These are phyloP conservation scores for Neopipo cinnamomea DNA, from an alignment of 2,113 vertebrate species.

Conservation along the genomic window DNA sequence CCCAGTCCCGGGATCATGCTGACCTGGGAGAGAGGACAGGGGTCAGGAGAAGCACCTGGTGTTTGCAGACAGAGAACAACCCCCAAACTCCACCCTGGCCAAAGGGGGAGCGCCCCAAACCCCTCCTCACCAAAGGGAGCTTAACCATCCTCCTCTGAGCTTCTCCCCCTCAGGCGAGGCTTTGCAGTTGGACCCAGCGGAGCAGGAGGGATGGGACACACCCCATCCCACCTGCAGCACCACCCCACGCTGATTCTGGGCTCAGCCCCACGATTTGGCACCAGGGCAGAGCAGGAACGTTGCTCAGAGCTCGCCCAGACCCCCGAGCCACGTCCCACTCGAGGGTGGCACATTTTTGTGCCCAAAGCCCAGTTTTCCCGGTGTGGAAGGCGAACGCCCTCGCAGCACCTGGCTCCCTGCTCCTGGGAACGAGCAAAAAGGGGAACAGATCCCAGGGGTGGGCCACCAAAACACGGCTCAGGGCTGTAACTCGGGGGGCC, in stretches of 20 bases:
- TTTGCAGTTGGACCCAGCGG: accelerated
- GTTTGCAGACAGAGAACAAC: not conserved
- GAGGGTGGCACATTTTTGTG: accelerated
- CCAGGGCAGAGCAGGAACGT: not conserved
- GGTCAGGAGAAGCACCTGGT: accelerated
- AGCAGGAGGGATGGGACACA: not conserved
- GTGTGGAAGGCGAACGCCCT: accelerated
- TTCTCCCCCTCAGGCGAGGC: accelerated
- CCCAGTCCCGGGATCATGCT: slow-evolving; percentile 85
- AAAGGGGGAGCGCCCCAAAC: accelerated
- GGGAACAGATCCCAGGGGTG: accelerated
- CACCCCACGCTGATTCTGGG: accelerated
- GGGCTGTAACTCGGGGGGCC: not conserved
- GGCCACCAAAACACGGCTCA: accelerated
- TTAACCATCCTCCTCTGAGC: accelerated
- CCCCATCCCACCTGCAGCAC: not conserved
- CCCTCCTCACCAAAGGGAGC: not conserved
- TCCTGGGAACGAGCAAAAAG: accelerated
- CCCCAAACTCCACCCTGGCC: not conserved
- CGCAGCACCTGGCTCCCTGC: accelerated
- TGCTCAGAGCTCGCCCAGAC: not conserved
- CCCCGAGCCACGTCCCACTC: accelerated
- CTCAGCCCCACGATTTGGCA: not conserved
- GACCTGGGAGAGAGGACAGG: not conserved
- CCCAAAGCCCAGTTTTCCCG: accelerated